These are phyloP conservation scores for Rotaria socialis DNA, from an alignment of 2,888 invertebrate genomes.

Conservation along the genomic window DNA sequence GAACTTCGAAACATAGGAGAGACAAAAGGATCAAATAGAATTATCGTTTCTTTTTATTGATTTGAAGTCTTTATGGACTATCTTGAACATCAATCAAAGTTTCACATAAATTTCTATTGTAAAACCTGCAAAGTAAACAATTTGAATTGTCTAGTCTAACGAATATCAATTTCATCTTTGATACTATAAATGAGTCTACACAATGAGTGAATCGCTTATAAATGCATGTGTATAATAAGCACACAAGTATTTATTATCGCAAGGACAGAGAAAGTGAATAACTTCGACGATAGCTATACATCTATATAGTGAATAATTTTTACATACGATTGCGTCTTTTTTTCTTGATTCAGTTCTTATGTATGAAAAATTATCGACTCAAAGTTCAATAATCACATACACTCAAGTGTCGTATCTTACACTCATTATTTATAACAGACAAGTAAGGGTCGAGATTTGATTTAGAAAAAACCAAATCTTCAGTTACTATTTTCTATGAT, in stretches of 20 bases:
- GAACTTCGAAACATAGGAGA: too few relatives aligned
- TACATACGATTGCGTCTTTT: not conserved
- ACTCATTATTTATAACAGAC: not conserved
- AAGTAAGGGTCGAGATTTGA: not conserved
- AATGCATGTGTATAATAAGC: not conserved
- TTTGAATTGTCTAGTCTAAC: too few relatives aligned
- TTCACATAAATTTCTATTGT: too few relatives aligned
- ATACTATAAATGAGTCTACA: not conserved
- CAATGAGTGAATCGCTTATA: not conserved
- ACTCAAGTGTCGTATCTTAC: not conserved
- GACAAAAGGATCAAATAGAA: too few relatives aligned
- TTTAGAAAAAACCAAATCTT: not conserved
- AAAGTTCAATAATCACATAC: not conserved
- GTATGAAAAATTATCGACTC: not conserved
- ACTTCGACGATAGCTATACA: not conserved
- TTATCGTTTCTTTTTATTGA: too few relatives aligned
- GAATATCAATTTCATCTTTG: too few relatives aligned
- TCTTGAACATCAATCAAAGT: too few relatives aligned
- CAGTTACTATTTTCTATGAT: not conserved
- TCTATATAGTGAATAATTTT: not conserved
- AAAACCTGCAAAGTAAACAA: too few relatives aligned
- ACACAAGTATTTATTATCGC: not conserved
- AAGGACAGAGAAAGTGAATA: not conserved
- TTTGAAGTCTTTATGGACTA: too few relatives aligned
- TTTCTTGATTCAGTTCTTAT: not conserved